Percentiles rank a stretch among this genome's conserved stretches.
phyloP scores from a whole-genome alignment of 2,888 invertebrate genomes.

The Caenorhabditis uteleia region DNA sequence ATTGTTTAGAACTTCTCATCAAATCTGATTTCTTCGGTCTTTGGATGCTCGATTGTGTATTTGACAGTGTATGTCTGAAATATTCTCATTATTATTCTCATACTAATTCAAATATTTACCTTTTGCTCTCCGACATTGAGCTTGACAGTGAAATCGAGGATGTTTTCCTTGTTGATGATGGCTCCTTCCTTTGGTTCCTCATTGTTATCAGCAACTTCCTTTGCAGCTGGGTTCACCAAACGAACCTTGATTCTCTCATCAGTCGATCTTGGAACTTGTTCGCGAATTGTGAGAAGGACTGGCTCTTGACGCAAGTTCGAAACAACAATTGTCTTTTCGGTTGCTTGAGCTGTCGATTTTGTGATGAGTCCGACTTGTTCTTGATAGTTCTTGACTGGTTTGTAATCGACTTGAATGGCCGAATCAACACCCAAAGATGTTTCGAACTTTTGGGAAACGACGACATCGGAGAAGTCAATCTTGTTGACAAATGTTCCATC shows the following conservation, averaged over 20 bases:
- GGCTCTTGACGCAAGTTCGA: slow-evolving; percentile 45
- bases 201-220: slow-evolving; percentile 9
- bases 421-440: slow-evolving; percentile 71
- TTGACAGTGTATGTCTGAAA: slow-evolving; percentile 13
- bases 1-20: slow-evolving; percentile 17
- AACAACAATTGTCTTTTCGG: slow-evolving; percentile 50
- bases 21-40: slow-evolving; percentile 17
- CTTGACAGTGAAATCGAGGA: slow-evolving; percentile 33
- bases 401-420: slow-evolving; percentile 69
- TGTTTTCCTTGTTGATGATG: slow-evolving; percentile 22
- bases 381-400: slow-evolving; percentile 68
- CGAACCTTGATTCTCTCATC: slow-evolving; percentile 54
- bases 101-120: neutral
- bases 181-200: slow-evolving; percentile 21
- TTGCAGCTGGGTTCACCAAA: slow-evolving; percentile 19
- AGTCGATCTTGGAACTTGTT: slow-evolving; percentile 54
- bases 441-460: slow-evolving; percentile 34
- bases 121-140: slow-evolving; percentile 14
- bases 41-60: slow-evolving; percentile 28
- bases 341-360: slow-evolving; percentile 29
- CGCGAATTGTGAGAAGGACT: slow-evolving; percentile 46
- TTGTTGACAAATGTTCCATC: slow-evolving; percentile 54
- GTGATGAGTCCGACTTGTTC: slow-evolving; percentile 51
- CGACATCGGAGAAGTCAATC: slow-evolving; percentile 26
- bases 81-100: neutral